These are phyloP conservation scores for Hydrotaea diabolus DNA, from an alignment of 2,888 invertebrate genomes.

Conservation along the genomic window DNA sequence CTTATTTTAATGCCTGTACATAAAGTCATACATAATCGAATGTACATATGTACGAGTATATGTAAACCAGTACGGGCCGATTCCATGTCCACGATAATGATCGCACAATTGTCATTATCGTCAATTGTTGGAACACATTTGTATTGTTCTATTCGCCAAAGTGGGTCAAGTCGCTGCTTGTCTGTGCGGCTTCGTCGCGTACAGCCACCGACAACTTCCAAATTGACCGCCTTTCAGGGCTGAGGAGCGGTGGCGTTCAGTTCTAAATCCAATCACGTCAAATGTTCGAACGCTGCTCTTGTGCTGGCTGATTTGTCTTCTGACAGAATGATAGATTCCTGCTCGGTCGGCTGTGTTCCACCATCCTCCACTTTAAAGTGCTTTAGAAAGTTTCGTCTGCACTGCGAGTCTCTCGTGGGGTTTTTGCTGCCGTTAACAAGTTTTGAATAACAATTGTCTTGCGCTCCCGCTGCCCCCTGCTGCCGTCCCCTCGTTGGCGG, in stretches of 20 bases:
- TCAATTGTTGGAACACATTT: slow-evolving; percentile 36
- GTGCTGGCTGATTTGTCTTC: not conserved
- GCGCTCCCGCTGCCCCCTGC: not conserved
- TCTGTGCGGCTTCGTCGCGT: not conserved
- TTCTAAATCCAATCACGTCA: slow-evolving; percentile 2
- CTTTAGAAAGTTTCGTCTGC: slow-evolving; percentile 61
- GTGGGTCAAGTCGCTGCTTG: slow-evolving; percentile 27
- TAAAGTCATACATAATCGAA: slow-evolving; percentile 41
- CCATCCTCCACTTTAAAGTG: slow-evolving; percentile 41
- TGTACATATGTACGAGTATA: too few species aligned
- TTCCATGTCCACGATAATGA: slow-evolving; percentile 50
- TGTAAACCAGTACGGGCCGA: too few species aligned
- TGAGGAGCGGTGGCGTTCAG: not conserved
- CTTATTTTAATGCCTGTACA: not conserved
- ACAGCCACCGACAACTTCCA: not conserved
- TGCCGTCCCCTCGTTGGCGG: slow-evolving; percentile 24
- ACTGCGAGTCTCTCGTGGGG: slow-evolving; percentile 13
- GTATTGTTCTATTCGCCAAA: not conserved
- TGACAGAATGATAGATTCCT: slow-evolving; percentile 43
- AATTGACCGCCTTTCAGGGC: slow-evolving; percentile 20
- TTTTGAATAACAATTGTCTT: slow-evolving; percentile 58
- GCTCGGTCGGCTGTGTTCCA: not conserved
- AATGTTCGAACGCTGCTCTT: slow-evolving; percentile 14
- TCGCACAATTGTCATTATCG: slow-evolving; percentile 42
- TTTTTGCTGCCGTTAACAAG: slow-evolving; percentile 48